Percentiles rank a stretch among this genome's conserved stretches.
Conservation (phyloP, 2,888 invertebrate species). For the Tetragnatha montana region DNA sequence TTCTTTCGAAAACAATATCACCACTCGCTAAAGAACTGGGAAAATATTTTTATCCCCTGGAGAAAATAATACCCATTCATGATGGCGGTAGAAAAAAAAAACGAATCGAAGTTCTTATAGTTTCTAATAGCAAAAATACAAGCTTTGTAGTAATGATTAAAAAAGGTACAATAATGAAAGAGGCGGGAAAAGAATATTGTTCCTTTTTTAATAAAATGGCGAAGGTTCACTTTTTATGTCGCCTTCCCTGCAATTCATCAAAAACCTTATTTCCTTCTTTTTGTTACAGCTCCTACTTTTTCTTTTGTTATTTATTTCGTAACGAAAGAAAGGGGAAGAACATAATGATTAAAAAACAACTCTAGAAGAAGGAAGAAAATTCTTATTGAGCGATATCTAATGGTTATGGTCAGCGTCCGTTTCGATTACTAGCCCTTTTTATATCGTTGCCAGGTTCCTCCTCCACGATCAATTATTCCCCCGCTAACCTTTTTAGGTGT, state of each 20-base stretch:
- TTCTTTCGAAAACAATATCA: background rate
- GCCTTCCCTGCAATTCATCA: slow-evolving; percentile 48
- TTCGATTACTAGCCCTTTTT: slow-evolving; percentile 26
- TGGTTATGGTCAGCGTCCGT: slow-evolving; percentile 36
- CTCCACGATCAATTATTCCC: slow-evolving; percentile 47
- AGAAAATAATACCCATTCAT: background rate
- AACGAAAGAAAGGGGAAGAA: background rate
- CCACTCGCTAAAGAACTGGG: background rate
- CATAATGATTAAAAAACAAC: background rate
- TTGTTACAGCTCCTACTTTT: slow-evolving; percentile 8
- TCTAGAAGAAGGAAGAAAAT: slow-evolving; percentile 5
- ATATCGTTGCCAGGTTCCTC: slow-evolving; percentile 23
- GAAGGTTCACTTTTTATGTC: slow-evolving; percentile 46
- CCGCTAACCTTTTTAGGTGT: slow-evolving; percentile 10
- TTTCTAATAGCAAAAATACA: background rate
- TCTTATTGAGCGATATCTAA: slow-evolving; percentile 32
- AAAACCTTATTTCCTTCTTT: slow-evolving; percentile 32
- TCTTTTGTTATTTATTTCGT: background rate
- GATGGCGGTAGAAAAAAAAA: background rate
- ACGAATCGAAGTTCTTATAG: background rate
- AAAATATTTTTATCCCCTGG: background rate
- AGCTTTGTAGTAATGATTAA: slow-evolving; percentile 20
- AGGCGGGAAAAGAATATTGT: background rate
- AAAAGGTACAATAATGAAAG: slow-evolving; percentile 8
- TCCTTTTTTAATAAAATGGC: slow-evolving; percentile 32